Percentiles rank a stretch among this genome's conserved stretches.
Conservation (phyloP, 2,113 vertebrate species). For the Etia nguti region DNA sequence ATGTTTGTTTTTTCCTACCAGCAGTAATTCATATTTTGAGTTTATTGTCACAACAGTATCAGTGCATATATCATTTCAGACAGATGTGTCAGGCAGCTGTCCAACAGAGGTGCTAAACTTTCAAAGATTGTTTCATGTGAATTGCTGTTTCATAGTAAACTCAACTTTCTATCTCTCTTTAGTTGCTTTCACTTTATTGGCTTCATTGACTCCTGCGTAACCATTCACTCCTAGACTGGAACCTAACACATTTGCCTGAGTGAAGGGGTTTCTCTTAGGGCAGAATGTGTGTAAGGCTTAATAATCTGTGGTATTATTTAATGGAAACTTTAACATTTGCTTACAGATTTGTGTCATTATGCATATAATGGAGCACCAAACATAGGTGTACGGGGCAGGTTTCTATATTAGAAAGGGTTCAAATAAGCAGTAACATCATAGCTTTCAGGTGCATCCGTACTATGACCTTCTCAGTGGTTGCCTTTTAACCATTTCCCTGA, state of each 20-base stretch:
- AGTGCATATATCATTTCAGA: not conserved
- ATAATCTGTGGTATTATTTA: not conserved
- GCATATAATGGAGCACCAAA: not conserved
- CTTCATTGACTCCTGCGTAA: not conserved
- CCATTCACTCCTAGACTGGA: not conserved
- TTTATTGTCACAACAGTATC: not conserved
- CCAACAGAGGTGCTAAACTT: not conserved
- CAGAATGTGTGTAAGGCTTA: not conserved
- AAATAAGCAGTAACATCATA: not conserved
- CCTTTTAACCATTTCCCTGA: not conserved
- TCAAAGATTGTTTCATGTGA: not conserved
- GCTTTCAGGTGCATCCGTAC: not conserved
- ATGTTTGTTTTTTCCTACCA: not conserved
- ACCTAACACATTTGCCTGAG: slow-evolving; percentile 1
- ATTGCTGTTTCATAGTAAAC: not conserved
- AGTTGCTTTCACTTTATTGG: not conserved
- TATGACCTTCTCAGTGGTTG: not conserved
- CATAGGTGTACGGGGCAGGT: not conserved
- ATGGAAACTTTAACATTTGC: not conserved
- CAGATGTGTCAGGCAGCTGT: not conserved
- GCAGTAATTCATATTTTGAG: not conserved
- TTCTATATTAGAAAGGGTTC: not conserved
- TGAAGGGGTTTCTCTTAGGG: not conserved
- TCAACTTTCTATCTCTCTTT: not conserved
- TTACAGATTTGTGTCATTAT: not conserved